phyloP scores from a whole-genome alignment of 2,888 invertebrate genomes.

The Pseudoips prasinana region DNA sequence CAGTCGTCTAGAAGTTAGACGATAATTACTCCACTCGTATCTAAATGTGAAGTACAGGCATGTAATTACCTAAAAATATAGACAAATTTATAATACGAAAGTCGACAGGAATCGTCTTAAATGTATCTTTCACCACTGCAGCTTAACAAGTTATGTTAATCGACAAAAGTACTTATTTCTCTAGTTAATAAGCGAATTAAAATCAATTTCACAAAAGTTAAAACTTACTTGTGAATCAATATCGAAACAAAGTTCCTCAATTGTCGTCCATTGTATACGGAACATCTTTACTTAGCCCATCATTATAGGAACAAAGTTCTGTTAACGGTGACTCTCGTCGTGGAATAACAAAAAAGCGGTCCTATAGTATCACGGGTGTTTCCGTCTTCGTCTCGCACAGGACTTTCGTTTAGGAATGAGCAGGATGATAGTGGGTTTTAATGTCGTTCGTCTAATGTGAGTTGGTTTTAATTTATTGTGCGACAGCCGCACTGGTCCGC shows the following conservation, averaged over 20 bases:
- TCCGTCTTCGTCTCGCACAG: slow-evolving; percentile 59
- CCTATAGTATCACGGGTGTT: slow-evolving; percentile 55
- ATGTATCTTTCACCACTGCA: too few relatives aligned
- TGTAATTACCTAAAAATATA: too few relatives aligned
- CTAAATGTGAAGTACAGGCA: too few relatives aligned
- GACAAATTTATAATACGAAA: too few relatives aligned
- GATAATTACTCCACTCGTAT: too few relatives aligned
- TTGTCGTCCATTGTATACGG: slow-evolving; percentile 32
- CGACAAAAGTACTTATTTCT: too few relatives aligned
- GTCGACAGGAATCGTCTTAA: too few relatives aligned
- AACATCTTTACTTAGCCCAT: slow-evolving; percentile 51
- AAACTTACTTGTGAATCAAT: slow-evolving; percentile 32
- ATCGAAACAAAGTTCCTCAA: slow-evolving; percentile 30
- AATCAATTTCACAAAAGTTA: too few relatives aligned
- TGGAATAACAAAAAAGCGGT: slow-evolving; percentile 74
- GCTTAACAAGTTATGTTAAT: too few relatives aligned
- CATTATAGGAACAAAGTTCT: slow-evolving; percentile 67
- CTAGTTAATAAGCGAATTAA: too few relatives aligned
- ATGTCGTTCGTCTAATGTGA: slow-evolving; percentile 67
- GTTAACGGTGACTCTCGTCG: slow-evolving; percentile 67
- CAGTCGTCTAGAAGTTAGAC: too few relatives aligned
- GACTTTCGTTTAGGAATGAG: slow-evolving; percentile 50
- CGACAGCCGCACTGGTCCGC: slow-evolving; percentile 69
- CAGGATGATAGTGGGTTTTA: slow-evolving; percentile 61
- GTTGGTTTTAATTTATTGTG: slow-evolving; percentile 77